Evolutionary conservation across 2,888 invertebrate genomes (phyloP).

Genomic region (Melangyna quadrimaculata): DNA sequence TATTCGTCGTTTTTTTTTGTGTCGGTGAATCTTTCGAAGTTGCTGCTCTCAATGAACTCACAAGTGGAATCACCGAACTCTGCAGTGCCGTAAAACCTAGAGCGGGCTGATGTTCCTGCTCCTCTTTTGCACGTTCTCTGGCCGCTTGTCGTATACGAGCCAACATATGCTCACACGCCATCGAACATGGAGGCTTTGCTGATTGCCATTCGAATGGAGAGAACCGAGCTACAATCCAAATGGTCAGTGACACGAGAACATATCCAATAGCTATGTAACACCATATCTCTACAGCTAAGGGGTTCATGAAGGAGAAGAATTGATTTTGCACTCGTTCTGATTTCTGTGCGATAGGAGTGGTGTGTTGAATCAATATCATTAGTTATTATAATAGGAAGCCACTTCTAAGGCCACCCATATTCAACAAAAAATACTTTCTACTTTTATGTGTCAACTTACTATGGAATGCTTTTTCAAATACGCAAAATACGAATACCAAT

Average conservation of each 20-base stretch:
- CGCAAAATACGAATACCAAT: background rate
- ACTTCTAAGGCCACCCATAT: background rate
- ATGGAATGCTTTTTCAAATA: background rate
- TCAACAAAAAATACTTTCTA: background rate
- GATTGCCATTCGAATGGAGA: conserved; percentile 92
- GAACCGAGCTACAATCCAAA: conserved; percentile 93
- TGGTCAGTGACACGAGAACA: conserved; percentile 88
- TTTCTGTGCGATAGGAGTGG: conserved; percentile 74
- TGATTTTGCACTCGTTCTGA: conserved; percentile 86
- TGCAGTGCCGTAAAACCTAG: conserved; percentile 7
- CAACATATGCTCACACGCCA: conserved; percentile 80
- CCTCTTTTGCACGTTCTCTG: conserved; percentile 63
- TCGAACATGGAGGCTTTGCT: conserved; percentile 83
- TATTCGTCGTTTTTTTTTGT: background rate
- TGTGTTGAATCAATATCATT: background rate
- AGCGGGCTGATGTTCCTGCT: conserved; percentile 43
- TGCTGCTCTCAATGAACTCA: background rate
- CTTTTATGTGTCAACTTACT: background rate
- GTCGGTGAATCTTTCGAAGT: background rate
- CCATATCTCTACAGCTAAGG: conserved; percentile 93
- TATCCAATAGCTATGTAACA: conserved; percentile 90
- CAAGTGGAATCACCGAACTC: conserved; percentile 23
- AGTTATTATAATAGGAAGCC: background rate
- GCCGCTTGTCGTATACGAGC: conserved; percentile 72
- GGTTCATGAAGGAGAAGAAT: conserved; percentile 92